Conservation (phyloP, 2,113 vertebrate genomes). For the Noctilio leporinus region DNA sequence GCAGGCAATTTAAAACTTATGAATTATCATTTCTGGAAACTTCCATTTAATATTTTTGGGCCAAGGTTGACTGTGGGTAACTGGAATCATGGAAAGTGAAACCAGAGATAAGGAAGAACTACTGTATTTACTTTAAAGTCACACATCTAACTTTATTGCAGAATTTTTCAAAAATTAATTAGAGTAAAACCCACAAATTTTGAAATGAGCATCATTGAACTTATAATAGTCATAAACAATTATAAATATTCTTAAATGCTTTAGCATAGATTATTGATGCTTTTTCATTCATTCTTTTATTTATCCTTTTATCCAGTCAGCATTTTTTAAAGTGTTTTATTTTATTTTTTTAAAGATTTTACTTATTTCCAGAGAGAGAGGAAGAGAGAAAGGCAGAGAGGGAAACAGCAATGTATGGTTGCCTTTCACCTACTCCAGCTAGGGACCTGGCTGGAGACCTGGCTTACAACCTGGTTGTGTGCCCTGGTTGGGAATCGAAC, state of each 20-base stretch:
- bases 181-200: not conserved
- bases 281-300: not conserved
- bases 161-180: not conserved
- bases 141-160: not conserved
- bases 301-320: not conserved
- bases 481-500: too few species aligned
- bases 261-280: not conserved
- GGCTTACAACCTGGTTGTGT: too few species aligned
- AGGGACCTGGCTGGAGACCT: too few species aligned
- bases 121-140: not conserved
- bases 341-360: too few species aligned
- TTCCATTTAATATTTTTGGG: not conserved
- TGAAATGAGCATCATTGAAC: not conserved
- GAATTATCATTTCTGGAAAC: not conserved
- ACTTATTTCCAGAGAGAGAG: not conserved
- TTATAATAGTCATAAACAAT: not conserved
- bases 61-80: not conserved
- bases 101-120: not conserved
- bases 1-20: not conserved
- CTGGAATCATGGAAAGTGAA: not conserved
- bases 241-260: not conserved
- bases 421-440: too few species aligned
- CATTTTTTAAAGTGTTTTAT: too few species aligned
- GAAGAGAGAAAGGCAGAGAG: too few species aligned
- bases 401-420: too few species aligned